phyloP scores from a whole-genome alignment of 2,797 vertebrate species.

The Pogoniulus pusillus region DNA sequence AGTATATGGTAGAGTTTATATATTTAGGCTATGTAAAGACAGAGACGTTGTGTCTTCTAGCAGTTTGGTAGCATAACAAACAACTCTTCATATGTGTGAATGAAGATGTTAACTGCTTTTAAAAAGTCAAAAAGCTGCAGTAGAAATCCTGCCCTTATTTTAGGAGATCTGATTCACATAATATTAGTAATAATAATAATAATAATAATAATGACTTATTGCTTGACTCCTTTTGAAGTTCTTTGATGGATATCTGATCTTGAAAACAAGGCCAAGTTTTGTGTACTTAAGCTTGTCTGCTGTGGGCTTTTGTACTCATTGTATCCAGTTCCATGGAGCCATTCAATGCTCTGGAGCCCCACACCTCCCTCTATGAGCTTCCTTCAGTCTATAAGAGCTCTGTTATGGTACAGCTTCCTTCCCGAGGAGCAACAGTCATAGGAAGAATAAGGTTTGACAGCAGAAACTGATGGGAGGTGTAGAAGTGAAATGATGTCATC shows the following conservation, averaged over 20 bases:
- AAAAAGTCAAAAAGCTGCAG: not conserved
- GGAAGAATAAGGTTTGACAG: not conserved
- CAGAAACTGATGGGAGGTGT: not conserved
- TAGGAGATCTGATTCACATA: not conserved
- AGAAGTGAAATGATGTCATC: too few species aligned
- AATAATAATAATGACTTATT: not conserved
- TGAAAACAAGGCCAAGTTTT: not conserved
- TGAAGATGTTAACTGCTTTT: not conserved
- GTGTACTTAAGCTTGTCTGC: not conserved
- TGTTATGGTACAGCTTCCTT: not conserved
- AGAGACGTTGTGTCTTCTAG: not conserved
- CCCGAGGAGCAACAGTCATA: not conserved
- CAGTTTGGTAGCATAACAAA: not conserved
- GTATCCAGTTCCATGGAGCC: not conserved
- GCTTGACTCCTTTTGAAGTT: not conserved
- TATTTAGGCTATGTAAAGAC: not conserved
- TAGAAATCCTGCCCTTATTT: not conserved
- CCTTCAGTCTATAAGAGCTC: not conserved
- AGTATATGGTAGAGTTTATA: not conserved
- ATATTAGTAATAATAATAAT: not conserved
- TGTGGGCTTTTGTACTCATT: not conserved
- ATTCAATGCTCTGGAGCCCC: not conserved
- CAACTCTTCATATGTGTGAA: accelerated
- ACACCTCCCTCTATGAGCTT: not conserved
- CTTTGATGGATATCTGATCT: not conserved